Percentiles rank a stretch among this genome's conserved stretches.
Conservation (phyloP, 1,140 invertebrate species). For the Euwallacea similis region DNA sequence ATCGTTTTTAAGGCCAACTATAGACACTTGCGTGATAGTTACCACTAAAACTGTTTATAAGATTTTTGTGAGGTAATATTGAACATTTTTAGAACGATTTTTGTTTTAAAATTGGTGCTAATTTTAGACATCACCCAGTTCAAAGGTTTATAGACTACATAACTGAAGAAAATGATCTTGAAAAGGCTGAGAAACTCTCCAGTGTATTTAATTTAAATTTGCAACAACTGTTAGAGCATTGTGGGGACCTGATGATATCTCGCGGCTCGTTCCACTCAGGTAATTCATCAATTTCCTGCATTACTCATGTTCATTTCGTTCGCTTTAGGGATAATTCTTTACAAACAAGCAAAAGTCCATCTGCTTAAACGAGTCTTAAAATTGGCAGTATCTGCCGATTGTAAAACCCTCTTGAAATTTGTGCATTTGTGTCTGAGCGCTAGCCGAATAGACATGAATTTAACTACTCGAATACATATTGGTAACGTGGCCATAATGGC, state of each 20-base stretch:
- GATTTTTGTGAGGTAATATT: constrained; percentile 63
- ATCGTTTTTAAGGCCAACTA: constrained; percentile 56
- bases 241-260: constrained; percentile 69
- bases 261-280: constrained; percentile 63
- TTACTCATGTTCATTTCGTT: not conserved
- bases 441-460: constrained; percentile 61
- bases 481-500: constrained; percentile 70
- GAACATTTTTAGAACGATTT: not conserved
- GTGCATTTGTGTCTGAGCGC: constrained; percentile 61
- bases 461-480: constrained; percentile 66
- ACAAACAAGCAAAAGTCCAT: constrained; percentile 70
- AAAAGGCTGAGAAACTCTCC: constrained; percentile 61
- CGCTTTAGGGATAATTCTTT: constrained; percentile 64
- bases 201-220: constrained; percentile 67
- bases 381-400: constrained; percentile 71
- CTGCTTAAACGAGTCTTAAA: constrained; percentile 72
- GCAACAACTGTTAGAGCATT: constrained; percentile 70
- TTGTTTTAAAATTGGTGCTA: not conserved
- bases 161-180: constrained; percentile 59
- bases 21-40: constrained; percentile 72
- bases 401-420: constrained; percentile 68
- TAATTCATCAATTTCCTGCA: not conserved
- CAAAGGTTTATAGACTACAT: constrained; percentile 68
- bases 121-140: constrained; percentile 63
- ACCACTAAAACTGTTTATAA: constrained; percentile 71